These are phyloP conservation scores for Epinotia ramella DNA, from an alignment of 2,888 invertebrate genomes.

Conservation along the genomic window DNA sequence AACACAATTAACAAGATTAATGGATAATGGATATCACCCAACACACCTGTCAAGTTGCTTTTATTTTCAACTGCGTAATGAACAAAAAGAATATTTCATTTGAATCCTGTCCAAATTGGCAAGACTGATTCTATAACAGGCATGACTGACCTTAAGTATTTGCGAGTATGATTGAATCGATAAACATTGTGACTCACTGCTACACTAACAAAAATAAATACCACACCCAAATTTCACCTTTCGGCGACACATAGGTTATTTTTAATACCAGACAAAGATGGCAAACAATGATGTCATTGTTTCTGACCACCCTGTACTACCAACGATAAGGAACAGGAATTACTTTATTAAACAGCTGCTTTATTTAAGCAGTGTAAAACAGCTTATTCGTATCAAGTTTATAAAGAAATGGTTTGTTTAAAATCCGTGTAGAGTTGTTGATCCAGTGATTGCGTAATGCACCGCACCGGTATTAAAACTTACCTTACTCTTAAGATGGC, in stretches of 20 bases:
- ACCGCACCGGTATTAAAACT: constrained; percentile 58
- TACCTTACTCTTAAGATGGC: constrained; percentile 71
- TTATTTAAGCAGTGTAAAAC: background rate
- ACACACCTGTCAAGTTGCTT: constrained; percentile 1
- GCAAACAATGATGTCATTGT: constrained; percentile 24
- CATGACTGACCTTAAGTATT: background rate
- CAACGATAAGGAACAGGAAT: background rate
- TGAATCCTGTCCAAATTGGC: constrained; percentile 28
- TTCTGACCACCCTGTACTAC: background rate
- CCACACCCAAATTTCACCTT: constrained; percentile 28
- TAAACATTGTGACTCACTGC: background rate
- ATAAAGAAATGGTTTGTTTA: background rate
- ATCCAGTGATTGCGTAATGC: constrained; percentile 70
- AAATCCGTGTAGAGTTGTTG: background rate
- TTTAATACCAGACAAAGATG: constrained; percentile 29
- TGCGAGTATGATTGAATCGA: constrained; percentile 1
- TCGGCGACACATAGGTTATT: constrained; percentile 30
- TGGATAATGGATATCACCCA: constrained; percentile 2
- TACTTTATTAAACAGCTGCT: background rate
- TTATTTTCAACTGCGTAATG: constrained; percentile 21
- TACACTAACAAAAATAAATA: constrained; percentile 29
- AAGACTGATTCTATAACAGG: background rate
- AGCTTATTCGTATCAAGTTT: background rate
- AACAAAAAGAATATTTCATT: constrained; percentile 1
- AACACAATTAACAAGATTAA: background rate